Evolutionary conservation across 2,888 invertebrate genomes (phyloP), one percentile per base, ranked within the genome.

Genomic region (Melinaea marsaeus): DNA sequence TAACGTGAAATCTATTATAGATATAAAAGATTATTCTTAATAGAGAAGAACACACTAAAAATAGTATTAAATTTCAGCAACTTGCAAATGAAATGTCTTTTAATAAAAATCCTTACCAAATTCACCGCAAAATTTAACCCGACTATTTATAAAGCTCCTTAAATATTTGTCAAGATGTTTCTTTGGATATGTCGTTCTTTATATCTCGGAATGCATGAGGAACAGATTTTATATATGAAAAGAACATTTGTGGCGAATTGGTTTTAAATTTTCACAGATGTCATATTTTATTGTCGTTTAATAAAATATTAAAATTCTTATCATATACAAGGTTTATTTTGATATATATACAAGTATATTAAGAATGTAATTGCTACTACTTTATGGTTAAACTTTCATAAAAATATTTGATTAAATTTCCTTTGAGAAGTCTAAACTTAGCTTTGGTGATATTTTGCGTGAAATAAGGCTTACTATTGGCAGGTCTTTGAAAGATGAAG

Each of bases 141-240:
- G 34, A 57, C 57, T 57, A 57, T 59, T 56, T 55, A 37, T 54
- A 60, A 45, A 34, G 55, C 13, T 32, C 13, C 57, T 33, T 32
- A 60, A 48, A 51, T 60, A 56, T 63, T 60, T 57, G 63, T 57
- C 57, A 57, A 63, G 57, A 57, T 37, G 60, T 55, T 60, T 35
- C 60, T 33, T 57, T 57, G 35, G 55, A 62, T 48, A 55, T 63
- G 45, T 55, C 63, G 54, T 57, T 56, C 51, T 51, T 57, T 46
- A 57, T 51, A 51, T 55, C 60, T 60, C 47, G 59, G 57, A 57
- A 57, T 46, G 59, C 59, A 62, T 55, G 55, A 42, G 65, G 58
- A 65, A 62, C 46, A 58, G 57, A 57, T 65, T 65, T 62, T 63
- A 42, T 60, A 42, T 60, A 58, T 60, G 60, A 54, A 58, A 63